phyloP scores from a whole-genome alignment of 2,113 vertebrate genomes.

The Meriones unguiculatus region DNA sequence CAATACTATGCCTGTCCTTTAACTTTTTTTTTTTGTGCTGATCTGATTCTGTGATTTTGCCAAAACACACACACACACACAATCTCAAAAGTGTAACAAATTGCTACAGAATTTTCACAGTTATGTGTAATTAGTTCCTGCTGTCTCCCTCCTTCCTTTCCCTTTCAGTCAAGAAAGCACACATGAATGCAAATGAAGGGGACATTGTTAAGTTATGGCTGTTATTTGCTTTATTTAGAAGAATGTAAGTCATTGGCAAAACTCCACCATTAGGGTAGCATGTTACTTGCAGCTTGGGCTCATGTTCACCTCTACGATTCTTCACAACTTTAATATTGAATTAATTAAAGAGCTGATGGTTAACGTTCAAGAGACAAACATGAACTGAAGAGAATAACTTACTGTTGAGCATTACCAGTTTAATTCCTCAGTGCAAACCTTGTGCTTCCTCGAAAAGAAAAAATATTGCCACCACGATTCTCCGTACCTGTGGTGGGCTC shows the following conservation, averaged over 20 bases:
- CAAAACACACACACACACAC: background rate
- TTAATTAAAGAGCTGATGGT: slow-evolving; percentile 25
- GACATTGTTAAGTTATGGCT: background rate
- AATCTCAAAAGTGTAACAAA: slow-evolving; percentile 25
- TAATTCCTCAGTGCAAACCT: slow-evolving; percentile 17
- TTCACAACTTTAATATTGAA: background rate
- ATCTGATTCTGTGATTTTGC: slow-evolving; percentile 41
- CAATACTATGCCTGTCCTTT: background rate
- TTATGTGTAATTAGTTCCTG: slow-evolving; percentile 46
- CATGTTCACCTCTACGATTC: slow-evolving; percentile 3
- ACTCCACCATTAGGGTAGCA: slow-evolving; percentile 23
- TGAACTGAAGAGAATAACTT: slow-evolving; percentile 25
- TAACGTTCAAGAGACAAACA: slow-evolving; percentile 20
- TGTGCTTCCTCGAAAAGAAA: slow-evolving; percentile 42
- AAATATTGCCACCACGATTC: background rate
- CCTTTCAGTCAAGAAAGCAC: slow-evolving; percentile 12
- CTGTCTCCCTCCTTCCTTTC: background rate
- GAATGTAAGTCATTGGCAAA: slow-evolving; percentile 15
- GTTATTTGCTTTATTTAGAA: slow-evolving; percentile 37
- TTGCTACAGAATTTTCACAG: slow-evolving; percentile 6
- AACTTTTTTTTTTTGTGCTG: background rate
- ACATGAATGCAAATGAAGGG: slow-evolving; percentile 22
- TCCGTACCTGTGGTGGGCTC: background rate
- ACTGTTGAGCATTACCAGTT: background rate
- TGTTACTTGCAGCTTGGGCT: background rate